Evolutionary conservation across 2,888 invertebrate genomes (phyloP).

Genomic region (Noctua pronuba): DNA sequence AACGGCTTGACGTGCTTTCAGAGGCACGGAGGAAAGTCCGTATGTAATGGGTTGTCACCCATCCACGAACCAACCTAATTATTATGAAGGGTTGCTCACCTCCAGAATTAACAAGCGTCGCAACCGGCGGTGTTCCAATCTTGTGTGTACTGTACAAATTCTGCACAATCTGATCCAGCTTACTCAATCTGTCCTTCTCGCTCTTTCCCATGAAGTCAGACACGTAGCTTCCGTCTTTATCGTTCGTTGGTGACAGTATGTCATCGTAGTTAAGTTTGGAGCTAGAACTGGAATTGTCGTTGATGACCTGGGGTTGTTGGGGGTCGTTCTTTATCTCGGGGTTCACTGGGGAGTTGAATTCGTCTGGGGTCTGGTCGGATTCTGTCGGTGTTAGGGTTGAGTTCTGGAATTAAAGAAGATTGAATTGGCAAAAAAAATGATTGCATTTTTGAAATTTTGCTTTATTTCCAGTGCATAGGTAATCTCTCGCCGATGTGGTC

Average conservation of each 20-base stretch:
- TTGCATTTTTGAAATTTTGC: not conserved
- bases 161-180: slow-evolving; percentile 87
- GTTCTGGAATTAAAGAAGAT: slow-evolving; percentile 75
- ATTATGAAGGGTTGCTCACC: slow-evolving; percentile 48
- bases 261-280: slow-evolving; percentile 75
- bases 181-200: slow-evolving; percentile 86
- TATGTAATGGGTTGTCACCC: not conserved
- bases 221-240: slow-evolving; percentile 68
- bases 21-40: not conserved
- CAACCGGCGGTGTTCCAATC: slow-evolving; percentile 78
- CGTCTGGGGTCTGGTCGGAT: slow-evolving; percentile 71
- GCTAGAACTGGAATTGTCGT: slow-evolving; percentile 74
- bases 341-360: slow-evolving; percentile 74
- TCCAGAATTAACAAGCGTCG: slow-evolving; percentile 73
- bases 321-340: slow-evolving; percentile 75
- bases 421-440: not conserved
- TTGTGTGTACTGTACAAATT: slow-evolving; percentile 87
- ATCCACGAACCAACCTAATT: not conserved
- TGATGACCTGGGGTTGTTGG: slow-evolving; percentile 69
- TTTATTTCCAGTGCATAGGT: not conserved
- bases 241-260: slow-evolving; percentile 70
- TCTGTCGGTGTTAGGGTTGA: slow-evolving; percentile 81
- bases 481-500: not conserved
- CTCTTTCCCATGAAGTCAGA: slow-evolving; percentile 72
- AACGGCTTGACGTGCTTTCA: not conserved